Base-by-base conservation (phyloP, 1,140 invertebrate species). In the Aphidius ervi region DNA sequence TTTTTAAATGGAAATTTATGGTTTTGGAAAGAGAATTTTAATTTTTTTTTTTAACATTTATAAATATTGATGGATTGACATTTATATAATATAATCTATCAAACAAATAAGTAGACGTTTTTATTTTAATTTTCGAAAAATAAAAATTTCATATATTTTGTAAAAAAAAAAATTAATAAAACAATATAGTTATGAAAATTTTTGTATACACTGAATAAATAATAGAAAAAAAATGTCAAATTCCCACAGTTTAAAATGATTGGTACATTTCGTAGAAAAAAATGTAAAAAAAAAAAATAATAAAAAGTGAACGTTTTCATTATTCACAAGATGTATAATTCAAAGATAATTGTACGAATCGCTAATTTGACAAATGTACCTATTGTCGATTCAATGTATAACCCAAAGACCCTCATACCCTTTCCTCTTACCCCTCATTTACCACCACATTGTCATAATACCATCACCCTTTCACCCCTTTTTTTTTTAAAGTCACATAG, bases 301-400 rank as follows among this genome's bases (percentile, higher is more conserved):
- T n/a, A 20, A 20, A 23, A 20, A 20, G 2, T 59, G 5, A 31
- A 6, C 23, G 40, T 52, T 9, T 41, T 37, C 5, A 37, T 59
- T 59, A 23, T 45, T 6, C 52, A 6, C 31, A 52, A 20, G 49
- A 53, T 50, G 49, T 60, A 57, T 61, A 58, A 61, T 64, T 46
- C 56, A 52, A 31, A 31, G 37, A 64, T 64, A 64, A 64, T 64
- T 64, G 63, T 47, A 52, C 48, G 58, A 64, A 61, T 64, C 63
- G 56, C 56, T 64, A 64, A 64, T 64, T 64, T 58, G 41, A 31
- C 48, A 64, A 64, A 64, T 64, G 58, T 20, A 52, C 42, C 10
- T 37, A 37, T 9, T 37, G 31, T 10, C 7, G 40, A 45, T 55
- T n/a, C 40, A 42, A 45, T 31, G 23, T 10, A 42, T 16, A n/a